Base-by-base conservation (phyloP, 1,140 invertebrate genomes). In the Chelonus insularis region DNA sequence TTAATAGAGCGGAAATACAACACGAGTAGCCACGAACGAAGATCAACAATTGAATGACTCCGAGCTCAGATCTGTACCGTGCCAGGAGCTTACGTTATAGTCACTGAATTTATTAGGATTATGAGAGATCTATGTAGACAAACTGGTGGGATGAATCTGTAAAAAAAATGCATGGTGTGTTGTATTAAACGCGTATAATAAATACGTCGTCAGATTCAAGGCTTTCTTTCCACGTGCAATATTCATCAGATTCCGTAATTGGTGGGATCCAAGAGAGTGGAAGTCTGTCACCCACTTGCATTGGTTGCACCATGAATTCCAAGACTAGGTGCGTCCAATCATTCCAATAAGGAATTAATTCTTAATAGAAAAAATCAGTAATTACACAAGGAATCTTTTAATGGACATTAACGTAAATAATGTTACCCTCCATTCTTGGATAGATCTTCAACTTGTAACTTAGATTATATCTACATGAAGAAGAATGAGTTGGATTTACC, bases 221-320 rank as follows among this genome's bases (percentile, higher is more conserved):
- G 58, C 32, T 45, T 12, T 8, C 7, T 5, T 41, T 60, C 18
- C 47, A 60, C 58, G 48, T 51, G 58, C 37, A 43, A 12, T 5
- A 23, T 51, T 21, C 32, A 39, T 50, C 16, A 20, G 18, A 6
- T 34, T 18, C 58, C 58, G 54, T 63, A 72, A 74, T 68, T 66
- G 60, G 34, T 48, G 57, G 55, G 41, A 68, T 60, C 66, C 20
- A 12, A 55, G 12, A 57, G 63, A 62, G 66, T 65, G 63, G 54
- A 57, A 65, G 48, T 39, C 58, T 64, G 57, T 67, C 66, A 70
- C 66, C 64, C 66, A 67, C 66, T 54, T 66, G 47, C 47, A 9
- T 14, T 21, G 2, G 23, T 32, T 51, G 14, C 16, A 34, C 48
- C 11, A 32, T 25, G 29, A 57, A 57, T 45, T 57, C 55, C 55